A percentile compares a stretch with the other conserved stretches of the same genome.
Conservation (phyloP, 2,888 invertebrate genomes). For the Ophion obscuratus region DNA sequence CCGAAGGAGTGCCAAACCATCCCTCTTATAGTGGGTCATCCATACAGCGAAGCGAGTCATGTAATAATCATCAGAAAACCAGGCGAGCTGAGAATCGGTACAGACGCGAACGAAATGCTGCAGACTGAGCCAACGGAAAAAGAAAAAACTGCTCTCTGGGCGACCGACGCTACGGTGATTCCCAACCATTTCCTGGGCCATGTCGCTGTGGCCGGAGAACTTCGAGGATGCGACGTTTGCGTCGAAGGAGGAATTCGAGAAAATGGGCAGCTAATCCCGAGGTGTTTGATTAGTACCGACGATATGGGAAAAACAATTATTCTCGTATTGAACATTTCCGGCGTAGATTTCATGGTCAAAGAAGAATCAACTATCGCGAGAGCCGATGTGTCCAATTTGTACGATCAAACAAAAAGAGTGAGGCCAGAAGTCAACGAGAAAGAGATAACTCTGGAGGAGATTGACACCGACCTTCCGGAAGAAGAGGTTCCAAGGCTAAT, state of each 20-base stretch:
- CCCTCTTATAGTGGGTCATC: not conserved
- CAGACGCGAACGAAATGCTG: not conserved
- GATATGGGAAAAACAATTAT: conserved; percentile 56
- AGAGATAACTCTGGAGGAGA: conserved; percentile 15
- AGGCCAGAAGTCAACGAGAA: conserved; percentile 5
- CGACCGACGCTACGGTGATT: conserved; percentile 40
- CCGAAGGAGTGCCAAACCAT: conserved; percentile 3
- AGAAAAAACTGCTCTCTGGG: conserved; percentile 6
- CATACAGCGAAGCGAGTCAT: conserved; percentile 14
- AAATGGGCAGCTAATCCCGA: conserved; percentile 59
- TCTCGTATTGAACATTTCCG: conserved; percentile 38
- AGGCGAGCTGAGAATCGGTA: not conserved
- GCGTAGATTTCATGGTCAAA: conserved; percentile 12
- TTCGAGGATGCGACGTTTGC: conserved; percentile 50
- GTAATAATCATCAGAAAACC: conserved; percentile 4
- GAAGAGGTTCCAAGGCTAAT: conserved; percentile 6
- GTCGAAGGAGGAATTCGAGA: conserved; percentile 64
- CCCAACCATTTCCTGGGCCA: conserved; percentile 62
- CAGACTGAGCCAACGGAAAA: not conserved
- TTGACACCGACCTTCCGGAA: conserved; percentile 41
- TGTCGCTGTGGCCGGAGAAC: conserved; percentile 47
- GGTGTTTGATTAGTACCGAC: conserved; percentile 59
- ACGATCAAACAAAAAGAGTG: not conserved
- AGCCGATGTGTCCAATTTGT: conserved; percentile 12
- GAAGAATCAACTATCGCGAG: conserved; percentile 27